These are phyloP conservation scores for Styela clava DNA, from an alignment of 23 tunicate genomes.

Conservation along the genomic window DNA sequence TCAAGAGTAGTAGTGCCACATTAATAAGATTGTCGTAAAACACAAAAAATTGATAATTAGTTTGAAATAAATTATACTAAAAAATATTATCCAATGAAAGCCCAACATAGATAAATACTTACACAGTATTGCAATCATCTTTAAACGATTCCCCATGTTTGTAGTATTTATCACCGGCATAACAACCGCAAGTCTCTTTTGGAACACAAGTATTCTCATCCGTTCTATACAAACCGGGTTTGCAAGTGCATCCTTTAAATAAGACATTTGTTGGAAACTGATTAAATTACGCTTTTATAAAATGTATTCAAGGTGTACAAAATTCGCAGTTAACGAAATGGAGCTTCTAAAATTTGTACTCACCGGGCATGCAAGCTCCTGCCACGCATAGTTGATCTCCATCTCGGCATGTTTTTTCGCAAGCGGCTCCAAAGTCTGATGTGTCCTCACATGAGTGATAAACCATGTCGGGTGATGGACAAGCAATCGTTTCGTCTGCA, in stretches of 20 bases:
- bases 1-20: too few species aligned
- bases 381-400: background rate
- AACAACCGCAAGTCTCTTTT: conserved; percentile 47
- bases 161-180: conserved; percentile 31
- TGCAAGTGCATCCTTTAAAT: conserved; percentile 38
- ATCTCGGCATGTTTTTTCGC: conserved; percentile 4
- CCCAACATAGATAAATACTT: too few species aligned
- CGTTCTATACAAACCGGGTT: conserved; percentile 35
- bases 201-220: conserved; percentile 36
- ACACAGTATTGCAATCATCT: conserved; percentile 56
- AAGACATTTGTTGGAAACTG: background rate
- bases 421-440: background rate
- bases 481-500: conserved; percentile 16
- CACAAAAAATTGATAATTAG: too few species aligned
- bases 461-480: background rate
- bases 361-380: conserved; percentile 35
- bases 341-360: too few species aligned
- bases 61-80: too few species aligned
- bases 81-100: too few species aligned
- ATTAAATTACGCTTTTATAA: background rate
- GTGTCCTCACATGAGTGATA: conserved; percentile 14
- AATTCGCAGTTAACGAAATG: too few species aligned
- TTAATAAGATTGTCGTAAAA: too few species aligned
- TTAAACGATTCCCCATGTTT: conserved; percentile 35
- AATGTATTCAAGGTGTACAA: background rate